phyloP scores from a whole-genome alignment of 1,140 invertebrate genomes.

The Bombus confusus region DNA sequence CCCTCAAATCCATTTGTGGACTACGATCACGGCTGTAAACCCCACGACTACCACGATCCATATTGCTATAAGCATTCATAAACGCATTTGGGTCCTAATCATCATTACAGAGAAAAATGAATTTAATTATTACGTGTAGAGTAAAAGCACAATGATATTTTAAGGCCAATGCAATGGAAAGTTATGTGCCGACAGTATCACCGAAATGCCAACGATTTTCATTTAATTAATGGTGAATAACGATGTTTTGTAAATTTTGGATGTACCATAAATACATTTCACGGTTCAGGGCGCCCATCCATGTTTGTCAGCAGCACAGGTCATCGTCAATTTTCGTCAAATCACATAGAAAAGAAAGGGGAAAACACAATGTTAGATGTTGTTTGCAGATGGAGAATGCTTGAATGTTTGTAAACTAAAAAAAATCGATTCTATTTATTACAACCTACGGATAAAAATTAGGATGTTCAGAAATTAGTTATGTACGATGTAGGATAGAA shows the following conservation, averaged over 20 bases:
- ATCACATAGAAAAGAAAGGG: slow-evolving; percentile 83
- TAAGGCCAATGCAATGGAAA: background rate
- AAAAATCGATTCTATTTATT: background rate
- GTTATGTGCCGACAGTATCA: slow-evolving; percentile 21
- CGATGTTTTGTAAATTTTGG: slow-evolving; percentile 61
- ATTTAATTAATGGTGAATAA: slow-evolving; percentile 57
- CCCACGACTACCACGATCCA: slow-evolving; percentile 79
- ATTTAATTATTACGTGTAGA: slow-evolving; percentile 15
- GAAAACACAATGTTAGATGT: slow-evolving; percentile 82
- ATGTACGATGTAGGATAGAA: background rate
- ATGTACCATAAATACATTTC: slow-evolving; percentile 72
- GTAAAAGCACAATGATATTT: background rate
- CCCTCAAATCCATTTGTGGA: slow-evolving; percentile 82
- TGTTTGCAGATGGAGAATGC: slow-evolving; percentile 51
- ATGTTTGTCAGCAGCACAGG: slow-evolving; percentile 82
- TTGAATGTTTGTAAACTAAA: background rate
- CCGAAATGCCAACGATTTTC: slow-evolving; percentile 22
- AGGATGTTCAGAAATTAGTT: background rate
- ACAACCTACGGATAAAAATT: background rate
- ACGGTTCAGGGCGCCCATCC: slow-evolving; percentile 80
- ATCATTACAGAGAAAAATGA: slow-evolving; percentile 18
- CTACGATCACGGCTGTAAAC: slow-evolving; percentile 81
- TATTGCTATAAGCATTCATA: slow-evolving; percentile 81
- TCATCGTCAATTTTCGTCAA: slow-evolving; percentile 83
- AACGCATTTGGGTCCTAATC: slow-evolving; percentile 81